Conservation (phyloP, 1,140 invertebrate species). For the Physella acuta region DNA sequence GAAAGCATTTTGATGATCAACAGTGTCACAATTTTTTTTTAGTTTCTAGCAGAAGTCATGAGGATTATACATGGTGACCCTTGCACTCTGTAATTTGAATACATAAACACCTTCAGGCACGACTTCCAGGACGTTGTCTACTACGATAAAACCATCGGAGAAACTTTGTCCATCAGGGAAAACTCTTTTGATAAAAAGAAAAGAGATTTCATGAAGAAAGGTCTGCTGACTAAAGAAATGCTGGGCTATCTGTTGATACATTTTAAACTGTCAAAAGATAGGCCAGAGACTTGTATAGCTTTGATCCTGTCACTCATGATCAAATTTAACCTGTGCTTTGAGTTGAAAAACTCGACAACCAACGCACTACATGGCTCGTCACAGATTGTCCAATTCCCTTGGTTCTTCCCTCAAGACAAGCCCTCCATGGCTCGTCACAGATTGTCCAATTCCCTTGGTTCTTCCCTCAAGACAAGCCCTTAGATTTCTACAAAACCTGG, state of each 20-base stretch:
- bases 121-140: constrained; percentile 48
- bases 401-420: no score
- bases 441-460: constrained; percentile 55
- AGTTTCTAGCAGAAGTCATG: no score
- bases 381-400: no score
- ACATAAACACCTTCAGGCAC: no score
- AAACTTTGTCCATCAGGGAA: constrained; percentile 30
- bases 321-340: constrained; percentile 54
- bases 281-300: constrained; percentile 44
- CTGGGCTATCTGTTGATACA: constrained; percentile 46
- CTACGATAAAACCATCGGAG: constrained; percentile 36
- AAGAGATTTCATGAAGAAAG: constrained; percentile 43
- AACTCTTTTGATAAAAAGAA: constrained; percentile 45
- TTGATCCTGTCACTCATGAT: constrained; percentile 42
- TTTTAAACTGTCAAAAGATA: constrained; percentile 44
- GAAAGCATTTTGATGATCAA: no score
- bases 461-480: constrained; percentile 37
- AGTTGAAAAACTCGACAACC: constrained; percentile 34
- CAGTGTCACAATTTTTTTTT: no score
- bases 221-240: constrained; percentile 50
- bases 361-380: constrained; percentile 35
- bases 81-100: no score
- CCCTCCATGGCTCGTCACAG: no score
- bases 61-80: no score
- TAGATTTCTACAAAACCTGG: constrained; percentile 38